A percentile compares a stretch with the other conserved stretches of the same genome.
phyloP scores from a whole-genome alignment of 2,797 vertebrate genomes.

The Spheniscus humboldti region DNA sequence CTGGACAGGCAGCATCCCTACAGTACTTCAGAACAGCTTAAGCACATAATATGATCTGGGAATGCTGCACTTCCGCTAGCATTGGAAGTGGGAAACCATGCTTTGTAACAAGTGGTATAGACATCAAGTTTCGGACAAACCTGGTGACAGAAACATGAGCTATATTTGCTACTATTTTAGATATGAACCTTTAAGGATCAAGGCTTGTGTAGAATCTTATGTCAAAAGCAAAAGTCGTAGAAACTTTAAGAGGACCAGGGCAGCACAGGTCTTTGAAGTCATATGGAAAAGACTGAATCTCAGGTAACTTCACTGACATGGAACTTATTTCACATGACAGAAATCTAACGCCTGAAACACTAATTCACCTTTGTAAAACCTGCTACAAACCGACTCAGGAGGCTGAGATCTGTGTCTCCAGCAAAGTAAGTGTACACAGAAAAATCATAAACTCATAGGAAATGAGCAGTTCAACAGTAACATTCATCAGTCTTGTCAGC shows the following conservation, averaged over 20 bases:
- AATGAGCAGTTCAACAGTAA: background rate
- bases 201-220: background rate
- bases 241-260: background rate
- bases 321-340: background rate
- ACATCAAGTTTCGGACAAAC: background rate
- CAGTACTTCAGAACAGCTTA: background rate
- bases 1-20: background rate
- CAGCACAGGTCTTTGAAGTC: background rate
- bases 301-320: background rate
- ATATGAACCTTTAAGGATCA: background rate
- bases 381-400: background rate
- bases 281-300: background rate
- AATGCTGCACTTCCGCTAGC: background rate
- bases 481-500: background rate
- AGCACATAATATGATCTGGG: fast-evolving
- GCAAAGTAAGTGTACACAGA: background rate
- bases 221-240: background rate
- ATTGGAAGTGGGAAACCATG: background rate
- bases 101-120: background rate
- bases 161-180: background rate
- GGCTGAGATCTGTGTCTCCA: background rate
- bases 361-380: background rate
- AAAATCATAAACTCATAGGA: background rate
- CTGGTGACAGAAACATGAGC: background rate
- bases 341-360: background rate